Evolutionary conservation across 2,113 vertebrate genomes (phyloP).

Genomic region (Labeo rohita): DNA sequence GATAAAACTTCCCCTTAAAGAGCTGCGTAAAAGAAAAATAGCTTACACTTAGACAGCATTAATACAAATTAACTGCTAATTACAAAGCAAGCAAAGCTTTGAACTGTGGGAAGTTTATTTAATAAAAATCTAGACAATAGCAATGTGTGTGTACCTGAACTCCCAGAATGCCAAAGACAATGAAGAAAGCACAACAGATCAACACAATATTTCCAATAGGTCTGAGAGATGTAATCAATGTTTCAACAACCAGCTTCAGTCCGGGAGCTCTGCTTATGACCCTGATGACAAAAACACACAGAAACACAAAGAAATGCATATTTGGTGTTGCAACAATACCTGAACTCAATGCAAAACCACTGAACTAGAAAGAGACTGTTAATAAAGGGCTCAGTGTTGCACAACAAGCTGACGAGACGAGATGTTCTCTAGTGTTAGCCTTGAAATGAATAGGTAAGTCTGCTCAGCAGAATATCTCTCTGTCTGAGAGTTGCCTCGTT

Average conservation of each 20-base stretch:
- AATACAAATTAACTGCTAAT: neutral
- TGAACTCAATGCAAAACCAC: neutral
- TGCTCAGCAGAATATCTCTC: slow-evolving; percentile 4
- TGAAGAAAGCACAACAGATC: slow-evolving; percentile 98
- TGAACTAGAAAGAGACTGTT: neutral
- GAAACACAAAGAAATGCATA: slow-evolving; percentile 26
- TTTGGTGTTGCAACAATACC: slow-evolving; percentile 23
- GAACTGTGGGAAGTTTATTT: neutral
- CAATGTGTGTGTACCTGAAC: slow-evolving; percentile 83
- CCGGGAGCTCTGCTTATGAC: slow-evolving; percentile 97
- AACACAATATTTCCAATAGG: slow-evolving; percentile 98
- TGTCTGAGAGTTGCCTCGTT: neutral
- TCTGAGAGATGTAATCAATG: slow-evolving; percentile 93
- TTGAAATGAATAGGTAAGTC: slow-evolving; percentile 24
- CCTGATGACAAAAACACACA: slow-evolving; percentile 69
- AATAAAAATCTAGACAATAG: neutral
- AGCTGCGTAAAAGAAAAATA: slow-evolving; percentile 75
- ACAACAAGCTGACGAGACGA: neutral
- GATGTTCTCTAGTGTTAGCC: slow-evolving; percentile 13
- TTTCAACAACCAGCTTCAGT: slow-evolving; percentile 97
- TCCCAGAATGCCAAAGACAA: slow-evolving; percentile 95
- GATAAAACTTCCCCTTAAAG: slow-evolving; percentile 97
- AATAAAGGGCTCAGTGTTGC: neutral
- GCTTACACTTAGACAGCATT: neutral
- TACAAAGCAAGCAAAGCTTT: neutral